Evolutionary conservation across 2,113 vertebrate species (phyloP).

Genomic region (Lophura nycthemera): DNA sequence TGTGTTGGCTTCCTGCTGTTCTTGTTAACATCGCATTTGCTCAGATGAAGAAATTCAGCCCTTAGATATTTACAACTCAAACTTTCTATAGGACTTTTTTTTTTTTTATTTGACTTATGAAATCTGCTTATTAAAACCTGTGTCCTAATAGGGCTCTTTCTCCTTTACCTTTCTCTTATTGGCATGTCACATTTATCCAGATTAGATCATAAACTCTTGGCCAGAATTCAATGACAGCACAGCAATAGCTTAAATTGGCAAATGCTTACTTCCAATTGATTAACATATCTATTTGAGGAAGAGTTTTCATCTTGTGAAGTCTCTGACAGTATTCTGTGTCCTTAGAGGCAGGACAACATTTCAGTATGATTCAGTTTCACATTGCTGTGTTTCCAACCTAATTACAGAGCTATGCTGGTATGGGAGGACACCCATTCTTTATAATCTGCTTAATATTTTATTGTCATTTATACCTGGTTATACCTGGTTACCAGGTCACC

Average conservation of each 20-base stretch:
- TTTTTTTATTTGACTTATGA: not conserved
- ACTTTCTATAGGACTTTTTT: not conserved
- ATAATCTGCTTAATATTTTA: conserved; percentile 19
- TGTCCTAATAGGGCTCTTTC: not conserved
- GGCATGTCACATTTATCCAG: not conserved
- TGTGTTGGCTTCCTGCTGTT: not conserved
- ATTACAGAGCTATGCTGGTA: not conserved
- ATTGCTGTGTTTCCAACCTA: not conserved
- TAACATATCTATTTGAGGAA: not conserved
- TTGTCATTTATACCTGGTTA: not conserved
- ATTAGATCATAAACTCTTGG: not conserved
- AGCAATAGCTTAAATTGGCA: not conserved
- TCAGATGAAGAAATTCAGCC: not conserved
- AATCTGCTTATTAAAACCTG: not conserved
- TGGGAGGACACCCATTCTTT: not conserved
- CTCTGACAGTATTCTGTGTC: not conserved
- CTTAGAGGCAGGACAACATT: not conserved
- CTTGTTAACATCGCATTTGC: not conserved
- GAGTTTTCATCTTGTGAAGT: not conserved
- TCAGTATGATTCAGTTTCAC: not conserved
- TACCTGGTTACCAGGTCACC: not conserved
- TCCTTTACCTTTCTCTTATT: not conserved
- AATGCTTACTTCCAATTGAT: not conserved
- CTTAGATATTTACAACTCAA: not conserved
- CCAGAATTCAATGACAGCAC: not conserved